phyloP scores from a whole-genome alignment of 2,888 invertebrate species.

The Trachelus troglodyta region DNA sequence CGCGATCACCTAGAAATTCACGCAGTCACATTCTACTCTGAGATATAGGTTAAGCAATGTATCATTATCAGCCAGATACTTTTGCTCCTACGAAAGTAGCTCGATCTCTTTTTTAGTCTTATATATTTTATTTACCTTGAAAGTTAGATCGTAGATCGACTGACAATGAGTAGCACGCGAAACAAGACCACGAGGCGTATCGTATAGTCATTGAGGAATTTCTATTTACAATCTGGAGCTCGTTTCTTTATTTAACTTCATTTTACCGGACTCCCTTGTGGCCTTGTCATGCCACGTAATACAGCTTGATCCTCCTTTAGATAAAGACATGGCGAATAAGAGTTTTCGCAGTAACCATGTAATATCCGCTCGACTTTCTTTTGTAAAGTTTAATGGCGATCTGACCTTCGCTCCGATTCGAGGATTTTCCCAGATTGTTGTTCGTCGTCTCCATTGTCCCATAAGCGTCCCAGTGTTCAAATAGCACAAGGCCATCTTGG shows the following conservation, averaged over 20 bases:
- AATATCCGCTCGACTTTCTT: background rate
- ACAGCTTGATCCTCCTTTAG: background rate
- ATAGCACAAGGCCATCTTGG: background rate
- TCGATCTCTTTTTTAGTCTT: background rate
- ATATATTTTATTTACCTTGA: background rate
- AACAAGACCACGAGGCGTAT: background rate
- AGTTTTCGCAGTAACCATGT: background rate
- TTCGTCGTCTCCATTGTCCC: background rate
- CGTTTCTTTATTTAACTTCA: background rate
- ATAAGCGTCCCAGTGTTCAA: background rate
- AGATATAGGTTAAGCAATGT: slow-evolving; percentile 33
- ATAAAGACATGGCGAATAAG: background rate
- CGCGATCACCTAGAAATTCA: slow-evolving; percentile 24
- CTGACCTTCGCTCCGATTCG: background rate
- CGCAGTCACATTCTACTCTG: slow-evolving; percentile 21
- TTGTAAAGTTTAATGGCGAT: background rate
- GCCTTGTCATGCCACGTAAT: background rate
- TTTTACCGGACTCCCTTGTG: background rate
- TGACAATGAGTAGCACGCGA: background rate
- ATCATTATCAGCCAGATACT: background rate
- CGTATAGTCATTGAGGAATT: background rate
- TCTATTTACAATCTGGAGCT: background rate
- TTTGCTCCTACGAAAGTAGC: background rate
- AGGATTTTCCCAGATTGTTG: background rate
- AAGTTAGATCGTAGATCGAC: background rate